Base-by-base conservation (phyloP, 37 sponge, comb jelly and placozoan genomes). In the Ephydatia muelleri region DNA sequence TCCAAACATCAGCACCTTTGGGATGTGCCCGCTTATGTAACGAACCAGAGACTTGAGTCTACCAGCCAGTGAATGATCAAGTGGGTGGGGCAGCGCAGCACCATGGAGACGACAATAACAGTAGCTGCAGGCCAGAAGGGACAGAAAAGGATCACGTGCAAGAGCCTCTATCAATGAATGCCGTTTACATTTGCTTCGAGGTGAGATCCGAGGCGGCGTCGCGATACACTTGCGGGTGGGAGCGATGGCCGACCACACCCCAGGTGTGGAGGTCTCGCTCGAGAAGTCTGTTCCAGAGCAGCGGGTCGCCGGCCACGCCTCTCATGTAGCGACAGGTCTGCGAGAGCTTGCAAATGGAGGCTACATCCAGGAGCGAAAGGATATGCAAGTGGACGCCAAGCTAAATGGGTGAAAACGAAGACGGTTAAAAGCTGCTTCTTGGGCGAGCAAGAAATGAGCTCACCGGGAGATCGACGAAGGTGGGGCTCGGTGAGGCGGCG, bases 1-100 rank as follows among this genome's bases (percentile, higher is more conserved):
- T 5, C 91, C 91, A 87, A 91, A 86, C 87, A 91, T 81, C 25
- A 91, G 73, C 49, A 82, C 32, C 31, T 73, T 82, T 65, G 87
- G 83, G 11, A 78, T 68, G 67, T 43, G 80, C 6, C 83, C 83
- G 33, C 72, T 80, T 22, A 80, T 65, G 8, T 84, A 38, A 28
- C 66, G 77, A 29, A 82, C 57, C 12, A 88, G 75, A 21, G 68
- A 68, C 31, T 65, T 68, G 22, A 88, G 66, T 40, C 31, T 69
- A 22, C 49, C 6, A 25, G 78, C 70, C 70, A 88, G 27, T 0
- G 83, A 78, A 25, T 79, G 40, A 2, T 81, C 48, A 27, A 81
- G 81, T 22, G 87, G 87, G 16, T 16, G 38, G 23, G 87, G 87
- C 9, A 80, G 26, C 0, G 48, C 29, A 8, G 47, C 73, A 3